These are phyloP conservation scores for Lytechinus pictus DNA, from an alignment of 35 echinoderm and acorn worm genomes.

Conservation along the genomic window DNA sequence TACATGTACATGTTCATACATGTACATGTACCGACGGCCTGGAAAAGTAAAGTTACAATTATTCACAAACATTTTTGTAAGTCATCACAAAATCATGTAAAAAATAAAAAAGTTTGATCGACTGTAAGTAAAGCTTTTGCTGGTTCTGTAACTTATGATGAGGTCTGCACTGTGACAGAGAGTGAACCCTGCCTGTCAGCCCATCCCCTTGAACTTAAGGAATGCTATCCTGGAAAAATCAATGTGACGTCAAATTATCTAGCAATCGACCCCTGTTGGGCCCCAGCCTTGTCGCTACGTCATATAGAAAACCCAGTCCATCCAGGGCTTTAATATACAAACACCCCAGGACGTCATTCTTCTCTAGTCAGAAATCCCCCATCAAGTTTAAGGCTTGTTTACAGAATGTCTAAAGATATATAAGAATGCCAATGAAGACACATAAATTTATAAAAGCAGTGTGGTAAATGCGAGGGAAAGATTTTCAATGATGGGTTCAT, in stretches of 20 bases:
- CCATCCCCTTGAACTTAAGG: neutral
- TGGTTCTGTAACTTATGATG: neutral
- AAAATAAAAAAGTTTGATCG: no score
- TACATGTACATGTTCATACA: no score
- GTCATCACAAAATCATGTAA: no score
- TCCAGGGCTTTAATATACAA: neutral
- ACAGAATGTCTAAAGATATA: neutral
- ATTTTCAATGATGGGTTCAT: neutral
- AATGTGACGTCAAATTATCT: conserved; percentile 19
- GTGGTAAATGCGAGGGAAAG: neutral
- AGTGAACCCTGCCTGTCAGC: neutral
- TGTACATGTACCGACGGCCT: no score
- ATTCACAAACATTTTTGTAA: no score
- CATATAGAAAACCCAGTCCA: neutral
- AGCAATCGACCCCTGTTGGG: neutral
- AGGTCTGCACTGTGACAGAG: neutral
- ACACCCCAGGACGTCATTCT: neutral
- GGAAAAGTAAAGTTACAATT: no score
- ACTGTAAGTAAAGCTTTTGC: no score
- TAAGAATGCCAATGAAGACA: neutral
- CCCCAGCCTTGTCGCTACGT: conserved; percentile 5
- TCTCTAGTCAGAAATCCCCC: neutral
- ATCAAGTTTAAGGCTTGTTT: neutral
- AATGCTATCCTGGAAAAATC: conserved; percentile 12
- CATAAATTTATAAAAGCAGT: neutral